phyloP scores from a whole-genome alignment of 2,888 invertebrate species.

The Stenotaenia linearis region DNA sequence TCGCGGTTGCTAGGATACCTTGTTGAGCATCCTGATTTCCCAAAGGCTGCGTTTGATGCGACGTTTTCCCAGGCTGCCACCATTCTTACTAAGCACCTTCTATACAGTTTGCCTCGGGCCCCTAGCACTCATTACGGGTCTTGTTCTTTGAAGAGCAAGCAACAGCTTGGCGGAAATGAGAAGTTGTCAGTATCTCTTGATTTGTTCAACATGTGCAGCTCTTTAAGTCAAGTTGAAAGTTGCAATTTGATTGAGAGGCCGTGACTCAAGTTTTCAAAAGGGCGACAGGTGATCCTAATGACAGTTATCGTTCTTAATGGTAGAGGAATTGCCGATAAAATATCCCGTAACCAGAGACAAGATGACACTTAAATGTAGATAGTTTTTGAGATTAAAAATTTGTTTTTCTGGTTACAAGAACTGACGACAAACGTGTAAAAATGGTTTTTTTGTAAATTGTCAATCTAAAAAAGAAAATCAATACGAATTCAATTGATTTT shows the following conservation, averaged over 20 bases:
- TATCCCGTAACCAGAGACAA: not conserved
- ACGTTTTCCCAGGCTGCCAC: constrained; percentile 14
- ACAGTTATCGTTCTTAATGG: not conserved
- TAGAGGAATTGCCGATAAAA: not conserved
- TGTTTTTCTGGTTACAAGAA: too few relatives aligned
- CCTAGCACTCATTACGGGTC: constrained; percentile 1
- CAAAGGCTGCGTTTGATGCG: constrained; percentile 17
- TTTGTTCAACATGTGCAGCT: constrained; percentile 16
- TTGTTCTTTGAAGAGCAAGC: constrained; percentile 16
- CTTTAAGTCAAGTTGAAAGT: constrained; percentile 15
- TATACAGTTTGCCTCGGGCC: not conserved
- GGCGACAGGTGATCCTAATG: not conserved
- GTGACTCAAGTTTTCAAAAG: constrained; percentile 6
- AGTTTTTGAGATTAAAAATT: too few relatives aligned
- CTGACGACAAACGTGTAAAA: too few relatives aligned
- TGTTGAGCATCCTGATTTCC: not conserved
- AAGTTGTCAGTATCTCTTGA: constrained; percentile 11
- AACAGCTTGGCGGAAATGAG: constrained; percentile 10
- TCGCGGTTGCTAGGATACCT: not conserved
- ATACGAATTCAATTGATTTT: too few relatives aligned
- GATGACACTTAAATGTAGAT: not conserved
- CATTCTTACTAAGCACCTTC: not conserved
- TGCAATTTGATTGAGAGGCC: constrained; percentile 7
- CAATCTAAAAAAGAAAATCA: too few relatives aligned
- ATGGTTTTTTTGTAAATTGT: too few relatives aligned